Evolutionary conservation across 2,888 invertebrate genomes (phyloP), one percentile per base, ranked within the genome.

Genomic region (Erannis defoliaria): DNA sequence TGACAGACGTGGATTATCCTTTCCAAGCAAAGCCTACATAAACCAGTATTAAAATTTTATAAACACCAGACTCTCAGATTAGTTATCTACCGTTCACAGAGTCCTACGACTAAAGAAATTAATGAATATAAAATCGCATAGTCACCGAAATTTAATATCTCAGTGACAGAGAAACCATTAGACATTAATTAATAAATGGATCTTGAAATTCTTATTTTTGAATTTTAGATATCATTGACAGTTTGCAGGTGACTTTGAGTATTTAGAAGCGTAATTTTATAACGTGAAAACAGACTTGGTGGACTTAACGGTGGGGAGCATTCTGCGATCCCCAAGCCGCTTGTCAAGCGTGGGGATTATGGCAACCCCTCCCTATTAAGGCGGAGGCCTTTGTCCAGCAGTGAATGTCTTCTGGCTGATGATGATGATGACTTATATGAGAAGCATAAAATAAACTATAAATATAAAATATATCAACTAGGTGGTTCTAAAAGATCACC

Each of bases 61-160:
- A 62, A 62, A 21, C 56, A 33, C 23, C 42, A 21, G 37, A 43
- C 12, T 31, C 40, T n/a, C 53, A 53, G 62, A 62, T 62, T 53
- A 53, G 46, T 54, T 62, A 62, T 62, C 62, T 43, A 53, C 49
- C 37, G 42, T 42, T n/a, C 29, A 42, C 62, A 57, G 51, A 43
- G 48, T n/a, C 37, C 46, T 26, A 38, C 31, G n/a, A 8, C 38
- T 8, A 33, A 55, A 48, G 46, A 54, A 42, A 57, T 62, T 62
- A 62, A 62, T 62, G 62, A 48, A 56, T 42, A n/a, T 26, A 35
- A 46, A 57, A 57, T 40, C 48, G 56, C 62, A 42, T 29, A 35
- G 62, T 62, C 62, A 62, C 23, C 37, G 48, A 56, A 62, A 56
- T 42, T 42, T 51, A 56, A 57, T 62, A 62, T 37, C 62, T 62